Base-by-base conservation (phyloP, 2,888 invertebrate species). In the Pocota personata region DNA sequence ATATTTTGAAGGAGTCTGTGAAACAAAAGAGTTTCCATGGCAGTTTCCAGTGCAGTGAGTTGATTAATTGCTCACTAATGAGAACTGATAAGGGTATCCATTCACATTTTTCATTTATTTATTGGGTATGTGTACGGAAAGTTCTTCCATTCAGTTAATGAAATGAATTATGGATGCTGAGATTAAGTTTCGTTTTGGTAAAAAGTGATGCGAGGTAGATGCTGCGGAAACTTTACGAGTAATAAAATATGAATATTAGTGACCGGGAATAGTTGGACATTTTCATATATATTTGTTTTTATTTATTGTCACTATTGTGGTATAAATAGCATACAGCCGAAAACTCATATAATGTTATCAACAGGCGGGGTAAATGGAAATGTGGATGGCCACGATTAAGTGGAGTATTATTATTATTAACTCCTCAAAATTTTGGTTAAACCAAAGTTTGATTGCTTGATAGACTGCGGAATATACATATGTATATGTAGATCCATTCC, bases 41-140 rank as follows among this genome's bases (percentile, higher is more conserved):
- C 57, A 24, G 24, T 24, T 24, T 24, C 24, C 24, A 2, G 2
- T 24, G 24, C 12, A 50, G 37, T 43, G 12, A 48, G n/a, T 48
- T 72, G 37, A 75, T 64, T 55, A 50, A 64, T 64, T 12, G 46
- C 35, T 32, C n/a, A 32, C 55, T 69, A 55, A 30, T 69, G 19
- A 43, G 27, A 16, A n/a, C 30, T 30, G 37, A 55, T 27, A 35
- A 67, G 27, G 40, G 12, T 32, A 48, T 21, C 12, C 8, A 52
- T 24, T 50, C n/a, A 21, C 10, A 19, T 16, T 57, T 35, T 16
- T 12, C 10, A 35, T 57, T 57, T 16, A 10, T 57, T 16, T 19
- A 16, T 16, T 27, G 16, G 4, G 2, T 4, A 0, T n/a, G 14
- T n/a, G 14, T n/a, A 5, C 0, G 8, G 1, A 30, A 24, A n/a